These are phyloP conservation scores for Psittacula derbiana DNA, from an alignment of 2,797 vertebrate genomes.

Conservation along the genomic window DNA sequence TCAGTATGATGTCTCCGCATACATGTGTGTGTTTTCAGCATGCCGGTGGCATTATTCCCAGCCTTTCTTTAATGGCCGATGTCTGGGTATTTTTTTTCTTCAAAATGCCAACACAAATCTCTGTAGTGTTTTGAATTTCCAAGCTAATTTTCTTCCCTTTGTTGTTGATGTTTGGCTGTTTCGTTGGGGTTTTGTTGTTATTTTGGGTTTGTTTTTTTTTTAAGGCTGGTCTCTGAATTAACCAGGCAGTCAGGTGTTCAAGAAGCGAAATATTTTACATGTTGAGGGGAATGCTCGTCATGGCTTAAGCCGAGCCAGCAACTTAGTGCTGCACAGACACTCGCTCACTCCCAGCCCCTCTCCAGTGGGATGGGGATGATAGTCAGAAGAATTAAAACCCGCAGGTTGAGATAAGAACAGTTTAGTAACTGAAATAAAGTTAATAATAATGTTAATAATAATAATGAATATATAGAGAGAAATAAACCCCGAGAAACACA, in stretches of 20 bases:
- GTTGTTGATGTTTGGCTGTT: not conserved
- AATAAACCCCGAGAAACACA: not conserved
- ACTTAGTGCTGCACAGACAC: not conserved
- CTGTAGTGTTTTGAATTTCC: not conserved
- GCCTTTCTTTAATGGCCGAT: not conserved
- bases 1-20: not conserved
- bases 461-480: not conserved
- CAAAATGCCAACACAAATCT: not conserved
- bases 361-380: not conserved
- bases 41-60: constrained; percentile 6
- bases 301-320: not conserved
- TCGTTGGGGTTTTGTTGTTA: not conserved
- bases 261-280: not conserved
- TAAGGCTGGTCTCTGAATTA: not conserved
- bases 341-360: not conserved
- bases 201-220: not conserved
- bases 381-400: not conserved
- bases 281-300: not conserved
- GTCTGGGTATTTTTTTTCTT: not conserved
- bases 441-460: not conserved
- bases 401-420: not conserved
- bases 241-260: not conserved
- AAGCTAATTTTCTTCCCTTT: not conserved
- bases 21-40: not conserved
- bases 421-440: not conserved